These are phyloP conservation scores for Drosophila nr. medialis DNA, from an alignment of 2,888 invertebrate genomes.

Conservation along the genomic window DNA sequence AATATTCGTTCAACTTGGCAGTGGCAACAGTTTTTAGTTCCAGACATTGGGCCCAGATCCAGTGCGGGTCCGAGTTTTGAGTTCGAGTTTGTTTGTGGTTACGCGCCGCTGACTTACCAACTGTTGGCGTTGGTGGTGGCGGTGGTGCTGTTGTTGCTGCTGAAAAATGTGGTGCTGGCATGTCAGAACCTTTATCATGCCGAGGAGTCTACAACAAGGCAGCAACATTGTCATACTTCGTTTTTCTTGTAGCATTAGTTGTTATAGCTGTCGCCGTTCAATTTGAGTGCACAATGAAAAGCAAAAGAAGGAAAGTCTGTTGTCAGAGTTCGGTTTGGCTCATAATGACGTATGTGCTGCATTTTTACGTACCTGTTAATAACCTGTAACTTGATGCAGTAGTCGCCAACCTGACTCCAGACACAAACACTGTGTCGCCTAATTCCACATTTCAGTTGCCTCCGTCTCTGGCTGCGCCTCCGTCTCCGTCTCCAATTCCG, in stretches of 20 bases:
- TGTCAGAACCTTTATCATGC: conserved; percentile 79
- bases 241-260: conserved; percentile 20
- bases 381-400: conserved; percentile 75
- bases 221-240: conserved; percentile 53
- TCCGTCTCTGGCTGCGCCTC: conserved; percentile 3
- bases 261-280: conserved; percentile 72
- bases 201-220: conserved; percentile 29
- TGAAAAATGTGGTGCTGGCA: conserved; percentile 40
- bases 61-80: conserved; percentile 21
- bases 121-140: conserved; percentile 25
- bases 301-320: conserved; percentile 39
- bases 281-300: conserved; percentile 79
- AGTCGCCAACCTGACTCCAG: conserved; percentile 19
- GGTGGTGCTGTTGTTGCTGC: conserved; percentile 11
- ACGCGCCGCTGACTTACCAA: conserved; percentile 62
- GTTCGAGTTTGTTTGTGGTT: conserved; percentile 61
- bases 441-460: conserved; percentile 38
- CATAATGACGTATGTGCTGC: conserved; percentile 43
- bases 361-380: conserved; percentile 72
- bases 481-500: conserved; percentile 2
- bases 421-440: conserved; percentile 39
- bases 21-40: conserved; percentile 34
- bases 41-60: conserved; percentile 32
- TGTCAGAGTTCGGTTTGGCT: conserved; percentile 23
- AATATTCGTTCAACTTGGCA: conserved; percentile 68